Evolutionary conservation across 2,113 vertebrate genomes (phyloP).

Genomic region (Perca flavescens): DNA sequence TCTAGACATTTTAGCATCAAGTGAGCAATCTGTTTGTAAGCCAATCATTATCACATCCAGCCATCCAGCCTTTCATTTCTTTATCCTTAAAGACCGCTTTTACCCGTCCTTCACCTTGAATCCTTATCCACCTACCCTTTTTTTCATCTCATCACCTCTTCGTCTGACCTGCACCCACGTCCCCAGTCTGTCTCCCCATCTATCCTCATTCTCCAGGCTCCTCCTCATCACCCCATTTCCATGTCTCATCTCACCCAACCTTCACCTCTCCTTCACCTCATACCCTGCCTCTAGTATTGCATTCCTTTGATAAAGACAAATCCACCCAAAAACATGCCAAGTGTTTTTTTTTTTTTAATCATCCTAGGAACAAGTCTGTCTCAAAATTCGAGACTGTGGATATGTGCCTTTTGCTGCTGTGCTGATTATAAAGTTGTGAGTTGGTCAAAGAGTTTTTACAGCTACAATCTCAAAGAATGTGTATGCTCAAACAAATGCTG

Average conservation of each 20-base stretch:
- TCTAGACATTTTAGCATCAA: slow-evolving; percentile 35
- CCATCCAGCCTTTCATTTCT: slow-evolving; percentile 14
- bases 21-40: slow-evolving; percentile 28
- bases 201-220: slow-evolving; percentile 9
- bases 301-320: slow-evolving; percentile 1
- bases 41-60: slow-evolving; percentile 12
- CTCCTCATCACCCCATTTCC: slow-evolving; percentile 30
- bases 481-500: neutral
- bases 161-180: slow-evolving; percentile 28
- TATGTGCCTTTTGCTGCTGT: neutral
- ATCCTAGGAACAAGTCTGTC: neutral
- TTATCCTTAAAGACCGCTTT: slow-evolving; percentile 31
- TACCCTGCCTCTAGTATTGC: neutral
- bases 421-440: neutral
- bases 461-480: neutral
- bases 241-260: slow-evolving; percentile 41
- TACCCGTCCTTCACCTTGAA: slow-evolving; percentile 51
- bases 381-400: neutral
- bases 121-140: slow-evolving; percentile 25
- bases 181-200: slow-evolving; percentile 10
- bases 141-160: slow-evolving; percentile 30
- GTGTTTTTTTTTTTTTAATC: slow-evolving; percentile 1
- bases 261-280: slow-evolving; percentile 56
- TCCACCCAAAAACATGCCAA: neutral
- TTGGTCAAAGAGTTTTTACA: slow-evolving; percentile 1